Evolutionary conservation across 2,113 vertebrate species (phyloP).

Genomic region (Fregetta grallaria): DNA sequence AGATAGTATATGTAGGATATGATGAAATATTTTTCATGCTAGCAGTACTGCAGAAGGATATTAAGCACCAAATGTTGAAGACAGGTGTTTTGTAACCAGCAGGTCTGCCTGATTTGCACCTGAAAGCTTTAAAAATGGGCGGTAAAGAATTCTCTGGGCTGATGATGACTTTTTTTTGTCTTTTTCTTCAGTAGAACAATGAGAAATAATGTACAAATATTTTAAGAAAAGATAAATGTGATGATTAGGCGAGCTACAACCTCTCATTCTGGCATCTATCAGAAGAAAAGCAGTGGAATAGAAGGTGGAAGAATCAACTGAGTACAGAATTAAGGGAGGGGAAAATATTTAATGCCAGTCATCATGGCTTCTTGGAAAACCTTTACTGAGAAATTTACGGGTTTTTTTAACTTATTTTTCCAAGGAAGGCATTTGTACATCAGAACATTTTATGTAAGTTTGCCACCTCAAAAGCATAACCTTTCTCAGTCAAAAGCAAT

Average conservation of each 20-base stretch:
- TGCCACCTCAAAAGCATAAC: neutral
- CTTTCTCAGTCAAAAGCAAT: neutral
- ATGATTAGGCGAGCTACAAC: fast-evolving
- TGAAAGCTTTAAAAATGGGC: neutral
- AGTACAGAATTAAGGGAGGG: neutral
- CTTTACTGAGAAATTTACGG: neutral
- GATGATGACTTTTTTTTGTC: neutral
- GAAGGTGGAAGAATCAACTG: neutral
- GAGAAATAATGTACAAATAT: neutral
- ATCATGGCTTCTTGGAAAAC: neutral
- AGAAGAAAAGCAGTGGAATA: neutral
- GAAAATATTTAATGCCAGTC: neutral
- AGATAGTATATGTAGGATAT: neutral
- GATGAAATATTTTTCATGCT: neutral
- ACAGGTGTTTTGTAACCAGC: neutral
- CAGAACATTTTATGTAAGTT: neutral
- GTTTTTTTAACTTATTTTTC: neutral
- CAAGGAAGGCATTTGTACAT: neutral
- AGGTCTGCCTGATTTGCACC: neutral
- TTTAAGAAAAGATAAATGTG: neutral
- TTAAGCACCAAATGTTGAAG: neutral
- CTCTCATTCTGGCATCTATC: neutral
- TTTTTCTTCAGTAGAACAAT: neutral
- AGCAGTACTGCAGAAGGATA: neutral
- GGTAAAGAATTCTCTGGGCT: neutral